Base-by-base conservation (phyloP, 2,797 vertebrate species). In the Spheniscus humboldti region DNA sequence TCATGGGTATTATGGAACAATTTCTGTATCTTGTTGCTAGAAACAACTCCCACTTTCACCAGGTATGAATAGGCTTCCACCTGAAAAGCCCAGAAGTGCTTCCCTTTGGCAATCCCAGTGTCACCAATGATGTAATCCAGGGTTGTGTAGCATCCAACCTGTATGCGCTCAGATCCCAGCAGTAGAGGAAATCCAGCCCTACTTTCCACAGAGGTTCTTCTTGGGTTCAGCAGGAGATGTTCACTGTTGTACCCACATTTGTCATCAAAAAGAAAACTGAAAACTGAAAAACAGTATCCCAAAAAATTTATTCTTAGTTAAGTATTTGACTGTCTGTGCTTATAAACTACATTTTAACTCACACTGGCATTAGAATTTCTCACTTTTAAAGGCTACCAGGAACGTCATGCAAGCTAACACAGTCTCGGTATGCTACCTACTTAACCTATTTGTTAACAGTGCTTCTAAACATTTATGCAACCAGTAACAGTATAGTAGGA, bases 81-180 rank as follows among this genome's bases (percentile, higher is more conserved):
- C 9, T 67, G 98, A 96, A 99, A 99, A 73, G 99, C 99, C 99
- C 99, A 99, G 78, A 99, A 99, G 96, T 99, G 99, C 83, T 98
- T 98, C 81, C 99, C 99, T 97, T 98, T 99, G 64, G 98, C 98
- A 97, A 99, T 98, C 30, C 99, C 99, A 3, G 97, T 98, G 94
- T 99, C 99, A 0, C 99, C 99, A 33, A 99, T 98, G 88, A 99
- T 99, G 98, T 99, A 99, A 97, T 99, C 99, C 25, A 99, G 97
- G 53, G 98, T 98, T 7, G 99, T 98, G 96, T 99, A 99, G 96
- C 98, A 99, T 78, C 99, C 99, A 1, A 98, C 98, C 97, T 99
- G 99, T 93, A 99, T 97, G 2, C 99, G 98, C 11, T 99, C 99
- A 0, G 99, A 98, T 27, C 98, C 98, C 5, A 99, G 97, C 10